A percentile compares a stretch with the other conserved stretches of the same genome.
Conservation (phyloP, 2,888 invertebrate genomes). For the Ichneumon xanthorius region DNA sequence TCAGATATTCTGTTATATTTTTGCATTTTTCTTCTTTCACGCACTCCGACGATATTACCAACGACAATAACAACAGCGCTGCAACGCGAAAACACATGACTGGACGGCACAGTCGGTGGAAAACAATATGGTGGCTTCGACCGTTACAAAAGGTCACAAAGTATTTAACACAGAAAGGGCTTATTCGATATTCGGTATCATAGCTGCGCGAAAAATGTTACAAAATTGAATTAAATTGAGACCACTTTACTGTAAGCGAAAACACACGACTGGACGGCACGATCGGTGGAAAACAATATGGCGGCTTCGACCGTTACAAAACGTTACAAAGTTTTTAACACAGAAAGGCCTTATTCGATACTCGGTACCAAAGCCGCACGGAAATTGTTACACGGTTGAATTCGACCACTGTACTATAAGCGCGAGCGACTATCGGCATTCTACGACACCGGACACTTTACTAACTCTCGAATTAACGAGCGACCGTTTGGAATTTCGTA, state of each 20-base stretch:
- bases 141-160: too few species aligned
- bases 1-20: conserved; percentile 64
- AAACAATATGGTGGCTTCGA: too few species aligned
- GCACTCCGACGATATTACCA: conserved; percentile 16
- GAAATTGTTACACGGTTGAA: not conserved
- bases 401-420: not conserved
- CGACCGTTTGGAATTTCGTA: not conserved
- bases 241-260: too few species aligned
- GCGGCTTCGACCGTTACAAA: not conserved
- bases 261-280: too few species aligned
- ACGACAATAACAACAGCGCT: not conserved
- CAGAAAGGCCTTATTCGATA: not conserved
- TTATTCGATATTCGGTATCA: too few species aligned
- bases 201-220: too few species aligned
- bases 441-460: not conserved
- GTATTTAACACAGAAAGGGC: too few species aligned
- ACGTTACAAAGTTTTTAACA: not conserved
- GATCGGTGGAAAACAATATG: not conserved
- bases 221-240: too few species aligned
- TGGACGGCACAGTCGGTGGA: not conserved
- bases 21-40: not conserved
- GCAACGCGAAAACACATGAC: conserved; percentile 1
- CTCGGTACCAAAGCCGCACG: too few species aligned
- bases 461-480: not conserved
- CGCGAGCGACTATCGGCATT: not conserved